A percentile compares a stretch with the other conserved stretches of the same genome.
These are phyloP conservation scores for Hoplias malabaricus DNA, from an alignment of 2,113 vertebrate genomes.

Conservation along the genomic window DNA sequence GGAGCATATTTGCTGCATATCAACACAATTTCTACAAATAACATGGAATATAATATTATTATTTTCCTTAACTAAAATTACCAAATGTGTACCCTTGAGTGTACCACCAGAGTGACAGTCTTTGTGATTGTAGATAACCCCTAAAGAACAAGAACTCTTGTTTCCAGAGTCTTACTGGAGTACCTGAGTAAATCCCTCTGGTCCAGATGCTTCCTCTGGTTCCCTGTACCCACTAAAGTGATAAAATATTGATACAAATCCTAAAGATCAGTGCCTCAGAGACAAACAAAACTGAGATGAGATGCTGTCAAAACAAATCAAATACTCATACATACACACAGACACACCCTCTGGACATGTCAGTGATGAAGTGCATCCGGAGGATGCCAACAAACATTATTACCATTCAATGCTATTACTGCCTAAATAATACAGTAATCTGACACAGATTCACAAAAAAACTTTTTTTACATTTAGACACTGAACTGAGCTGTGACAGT, in stretches of 20 bases:
- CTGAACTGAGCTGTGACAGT: too few species aligned
- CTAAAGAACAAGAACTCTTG: not conserved
- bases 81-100: too few species aligned
- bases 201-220: not conserved
- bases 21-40: too few species aligned
- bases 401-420: too few species aligned
- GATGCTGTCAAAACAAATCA: not conserved
- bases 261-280: not conserved
- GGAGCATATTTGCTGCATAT: too few species aligned
- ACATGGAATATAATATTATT: too few species aligned
- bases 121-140: too few species aligned
- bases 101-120: too few species aligned
- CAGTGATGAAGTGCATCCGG: not conserved
- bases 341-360: not conserved
- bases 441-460: not conserved
- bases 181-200: not conserved
- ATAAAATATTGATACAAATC: not conserved
- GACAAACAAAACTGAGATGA: not conserved
- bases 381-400: not conserved
- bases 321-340: not conserved
- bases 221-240: not conserved
- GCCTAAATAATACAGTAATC: not conserved
- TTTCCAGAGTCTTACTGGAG: not conserved
- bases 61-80: too few species aligned
- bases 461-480: too few species aligned